These are phyloP conservation scores for Heliocidaris tuberculata DNA, from an alignment of 35 echinoderm and acorn worm genomes.

Conservation along the genomic window DNA sequence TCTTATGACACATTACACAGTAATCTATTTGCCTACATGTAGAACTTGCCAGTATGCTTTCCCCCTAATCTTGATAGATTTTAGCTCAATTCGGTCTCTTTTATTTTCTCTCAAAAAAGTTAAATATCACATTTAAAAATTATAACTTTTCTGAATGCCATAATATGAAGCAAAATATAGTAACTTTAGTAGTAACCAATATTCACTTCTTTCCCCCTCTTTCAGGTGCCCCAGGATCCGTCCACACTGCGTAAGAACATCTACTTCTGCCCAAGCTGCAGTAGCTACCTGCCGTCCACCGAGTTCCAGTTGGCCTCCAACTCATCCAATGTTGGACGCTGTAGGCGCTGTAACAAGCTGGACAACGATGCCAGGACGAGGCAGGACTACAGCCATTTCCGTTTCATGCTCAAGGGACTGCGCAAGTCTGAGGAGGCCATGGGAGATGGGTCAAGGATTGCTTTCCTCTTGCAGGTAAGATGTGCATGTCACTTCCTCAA, in stretches of 20 bases:
- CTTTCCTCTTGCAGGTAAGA: slow-evolving; percentile 91
- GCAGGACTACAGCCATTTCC: slow-evolving; percentile 91
- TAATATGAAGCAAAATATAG: too few species aligned
- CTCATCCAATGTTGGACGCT: slow-evolving; percentile 78
- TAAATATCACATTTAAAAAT: too few species aligned
- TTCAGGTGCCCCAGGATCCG: slow-evolving; percentile 94
- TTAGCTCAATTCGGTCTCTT: too few species aligned
- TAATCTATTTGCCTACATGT: too few species aligned
- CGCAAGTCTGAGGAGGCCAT: slow-evolving; percentile 92
- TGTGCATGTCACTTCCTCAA: too few species aligned
- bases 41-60: too few species aligned
- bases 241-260: slow-evolving; percentile 94
- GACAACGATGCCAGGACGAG: slow-evolving; percentile 90
- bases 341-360: slow-evolving; percentile 86
- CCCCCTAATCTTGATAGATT: too few species aligned
- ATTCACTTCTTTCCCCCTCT: neutral
- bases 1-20: too few species aligned
- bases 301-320: slow-evolving; percentile 96
- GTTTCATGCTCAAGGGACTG: slow-evolving; percentile 85
- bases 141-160: too few species aligned
- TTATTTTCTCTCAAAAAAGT: too few species aligned
- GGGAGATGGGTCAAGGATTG: slow-evolving; percentile 87
- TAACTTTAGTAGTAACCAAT: too few species aligned
- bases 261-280: slow-evolving; percentile 97
- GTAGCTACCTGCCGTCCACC: slow-evolving; percentile 88